Evolutionary conservation across 1,140 invertebrate species (phyloP), one percentile per base, ranked within the genome.

Genomic region (Cotesia typhae): DNA sequence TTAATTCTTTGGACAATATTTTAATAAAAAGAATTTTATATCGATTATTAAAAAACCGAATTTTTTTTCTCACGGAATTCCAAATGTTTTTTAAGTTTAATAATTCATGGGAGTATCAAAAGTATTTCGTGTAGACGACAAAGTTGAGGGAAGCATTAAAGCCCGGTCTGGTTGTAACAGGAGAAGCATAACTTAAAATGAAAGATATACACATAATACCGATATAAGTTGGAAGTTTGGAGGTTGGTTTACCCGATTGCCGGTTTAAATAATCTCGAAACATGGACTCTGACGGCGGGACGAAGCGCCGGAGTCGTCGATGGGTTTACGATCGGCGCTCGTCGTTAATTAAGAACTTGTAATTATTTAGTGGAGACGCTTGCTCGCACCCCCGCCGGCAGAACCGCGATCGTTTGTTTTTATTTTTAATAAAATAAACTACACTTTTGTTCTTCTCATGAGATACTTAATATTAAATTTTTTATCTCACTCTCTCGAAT

Each of bases 271-370:
- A 85, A 85, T 84, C 81, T 80, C 77, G 82, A 84, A 85, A 85
- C 83, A 85, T 82, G 83, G 80, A 79, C 79, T 79, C 41, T 47
- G 41, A 47, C 41, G 79, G 79, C 78, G 53, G 75, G 78, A 80
- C 77, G 76, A 79, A 77, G 75, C 78, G 79, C 71, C 75, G 67
- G 73, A 71, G 77, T 77, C 80, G 79, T 79, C 81, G 81, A 84
- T 84, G 83, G 83, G 80, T 85, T 85, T 85, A 85, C 83, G 84
- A 84, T 80, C 80, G 78, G 74, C 81, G 79, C 82, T 83, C 81
- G 82, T 84, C 84, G 83, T 85, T 85, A 85, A 85, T 85, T 85
- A 85, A 85, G 84, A 84, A 83, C 82, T 85, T 84, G 84, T 84
- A 84, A 85, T 85, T 85, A 85, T 85, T 85, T 84, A 84, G 84